Evolutionary conservation across 2,797 vertebrate genomes (phyloP).

Genomic region (Salmo trutta): DNA sequence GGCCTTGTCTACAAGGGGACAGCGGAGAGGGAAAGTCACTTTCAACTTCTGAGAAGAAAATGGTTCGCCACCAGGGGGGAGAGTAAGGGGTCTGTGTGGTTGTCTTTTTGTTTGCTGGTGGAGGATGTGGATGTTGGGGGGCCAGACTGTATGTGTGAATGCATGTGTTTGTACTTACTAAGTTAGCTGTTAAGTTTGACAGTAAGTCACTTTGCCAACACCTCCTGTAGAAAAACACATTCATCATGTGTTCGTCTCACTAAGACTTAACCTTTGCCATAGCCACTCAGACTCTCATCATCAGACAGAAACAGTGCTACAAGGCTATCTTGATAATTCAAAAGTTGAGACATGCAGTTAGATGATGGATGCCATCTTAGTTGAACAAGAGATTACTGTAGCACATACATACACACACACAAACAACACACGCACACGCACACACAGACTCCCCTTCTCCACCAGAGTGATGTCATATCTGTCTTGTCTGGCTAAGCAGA

Average conservation of each 20-base stretch:
- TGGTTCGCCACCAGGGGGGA: conserved; percentile 8
- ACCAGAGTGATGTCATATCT: conserved; percentile 61
- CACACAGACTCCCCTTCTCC: conserved; percentile 9
- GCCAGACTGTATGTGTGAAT: not conserved
- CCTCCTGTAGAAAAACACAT: no score
- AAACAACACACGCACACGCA: no score
- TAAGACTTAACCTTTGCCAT: no score
- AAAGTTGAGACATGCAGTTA: no score
- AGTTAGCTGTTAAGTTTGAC: no score
- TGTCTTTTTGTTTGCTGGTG: conserved; percentile 21
- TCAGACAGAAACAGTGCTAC: no score
- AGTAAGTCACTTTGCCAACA: not conserved
- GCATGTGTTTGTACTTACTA: not conserved
- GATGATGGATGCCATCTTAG: no score
- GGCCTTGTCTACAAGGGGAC: conserved; percentile 19
- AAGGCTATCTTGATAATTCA: no score
- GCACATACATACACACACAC: no score
- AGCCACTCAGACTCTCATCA: no score
- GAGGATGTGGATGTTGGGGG: not conserved
- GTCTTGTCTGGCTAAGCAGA: conserved; percentile 71
- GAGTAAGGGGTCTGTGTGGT: not conserved
- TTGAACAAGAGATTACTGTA: no score
- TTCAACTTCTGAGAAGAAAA: conserved; percentile 71
- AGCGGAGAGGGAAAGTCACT: conserved; percentile 63
- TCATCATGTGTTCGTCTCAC: no score